Conservation (phyloP, 2,797 vertebrate genomes). For the Gymnothorax javanicus region DNA sequence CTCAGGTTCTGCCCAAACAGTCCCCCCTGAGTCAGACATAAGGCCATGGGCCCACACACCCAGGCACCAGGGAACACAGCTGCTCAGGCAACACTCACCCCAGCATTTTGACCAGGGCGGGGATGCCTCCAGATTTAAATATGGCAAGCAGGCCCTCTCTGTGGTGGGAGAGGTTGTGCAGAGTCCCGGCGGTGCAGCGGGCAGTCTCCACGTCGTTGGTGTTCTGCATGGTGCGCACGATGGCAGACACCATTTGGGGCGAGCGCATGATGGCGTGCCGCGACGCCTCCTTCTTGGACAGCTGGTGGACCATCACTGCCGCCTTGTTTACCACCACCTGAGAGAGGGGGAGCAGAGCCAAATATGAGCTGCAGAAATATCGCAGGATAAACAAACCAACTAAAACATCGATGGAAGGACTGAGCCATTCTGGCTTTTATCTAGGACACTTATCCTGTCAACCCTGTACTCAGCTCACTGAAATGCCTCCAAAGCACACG, state of each 20-base stretch:
- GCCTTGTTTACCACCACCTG: slow-evolving; percentile 99
- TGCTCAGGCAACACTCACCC: slow-evolving; percentile 81
- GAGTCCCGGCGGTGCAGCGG: slow-evolving; percentile 93
- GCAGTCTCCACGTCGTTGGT: slow-evolving; percentile 95
- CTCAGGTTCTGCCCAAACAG: not conserved
- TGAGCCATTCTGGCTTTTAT: no score
- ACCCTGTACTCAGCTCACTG: no score
- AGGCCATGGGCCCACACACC: slow-evolving; percentile 91
- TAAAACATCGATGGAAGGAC: no score
- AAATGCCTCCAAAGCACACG: not conserved
- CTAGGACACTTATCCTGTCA: no score
- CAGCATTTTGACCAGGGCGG: slow-evolving; percentile 96
- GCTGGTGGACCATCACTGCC: slow-evolving; percentile 98
- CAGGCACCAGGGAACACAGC: slow-evolving; percentile 80
- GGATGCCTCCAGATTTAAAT: slow-evolving; percentile 98
- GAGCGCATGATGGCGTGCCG: slow-evolving; percentile 98
- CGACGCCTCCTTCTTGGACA: slow-evolving; percentile 97
- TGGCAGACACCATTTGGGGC: slow-evolving; percentile 97
- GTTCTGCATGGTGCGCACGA: slow-evolving; percentile 98
- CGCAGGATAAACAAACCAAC: not conserved
- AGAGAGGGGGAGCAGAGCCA: not conserved
- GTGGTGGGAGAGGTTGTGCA: slow-evolving; percentile 98
- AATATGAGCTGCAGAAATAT: slow-evolving; percentile 9
- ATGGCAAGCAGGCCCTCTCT: slow-evolving; percentile 95
- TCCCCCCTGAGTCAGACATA: slow-evolving; percentile 75